Conservation (phyloP, 1,140 invertebrate genomes). For the Drosophila mauritiana region DNA sequence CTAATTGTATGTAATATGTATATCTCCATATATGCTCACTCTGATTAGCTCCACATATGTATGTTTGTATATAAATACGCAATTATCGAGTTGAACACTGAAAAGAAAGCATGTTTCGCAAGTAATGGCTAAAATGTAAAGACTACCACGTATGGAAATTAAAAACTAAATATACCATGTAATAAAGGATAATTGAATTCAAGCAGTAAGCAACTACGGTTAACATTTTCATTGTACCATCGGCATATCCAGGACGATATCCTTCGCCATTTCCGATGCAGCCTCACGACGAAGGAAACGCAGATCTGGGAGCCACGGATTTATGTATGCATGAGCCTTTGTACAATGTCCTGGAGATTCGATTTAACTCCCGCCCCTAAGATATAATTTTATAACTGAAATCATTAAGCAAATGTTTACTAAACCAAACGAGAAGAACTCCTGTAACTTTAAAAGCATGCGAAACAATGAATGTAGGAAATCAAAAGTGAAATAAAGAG, state of each 20-base stretch:
- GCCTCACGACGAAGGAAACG: not conserved
- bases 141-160: constrained; percentile 51
- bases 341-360: constrained; percentile 36
- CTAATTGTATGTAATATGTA: constrained; percentile 51
- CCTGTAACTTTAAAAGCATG: constrained; percentile 56
- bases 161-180: constrained; percentile 35
- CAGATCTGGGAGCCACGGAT: constrained; percentile 1
- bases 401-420: constrained; percentile 50
- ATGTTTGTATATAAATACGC: constrained; percentile 58
- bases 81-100: constrained; percentile 35
- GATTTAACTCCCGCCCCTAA: constrained; percentile 29
- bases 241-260: constrained; percentile 8
- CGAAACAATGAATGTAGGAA: constrained; percentile 62
- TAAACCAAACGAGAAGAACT: constrained; percentile 57
- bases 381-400: constrained; percentile 42
- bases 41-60: constrained; percentile 60
- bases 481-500: constrained; percentile 60
- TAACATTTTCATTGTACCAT: constrained; percentile 47
- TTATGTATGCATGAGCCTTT: constrained; percentile 24
- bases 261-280: constrained; percentile 1
- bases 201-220: constrained; percentile 46
- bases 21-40: constrained; percentile 51
- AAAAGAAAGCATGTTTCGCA: constrained; percentile 11
- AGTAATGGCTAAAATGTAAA: constrained; percentile 54
- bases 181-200: constrained; percentile 43